phyloP scores from a whole-genome alignment of 2,113 vertebrate genomes.

The Platanista minor region DNA sequence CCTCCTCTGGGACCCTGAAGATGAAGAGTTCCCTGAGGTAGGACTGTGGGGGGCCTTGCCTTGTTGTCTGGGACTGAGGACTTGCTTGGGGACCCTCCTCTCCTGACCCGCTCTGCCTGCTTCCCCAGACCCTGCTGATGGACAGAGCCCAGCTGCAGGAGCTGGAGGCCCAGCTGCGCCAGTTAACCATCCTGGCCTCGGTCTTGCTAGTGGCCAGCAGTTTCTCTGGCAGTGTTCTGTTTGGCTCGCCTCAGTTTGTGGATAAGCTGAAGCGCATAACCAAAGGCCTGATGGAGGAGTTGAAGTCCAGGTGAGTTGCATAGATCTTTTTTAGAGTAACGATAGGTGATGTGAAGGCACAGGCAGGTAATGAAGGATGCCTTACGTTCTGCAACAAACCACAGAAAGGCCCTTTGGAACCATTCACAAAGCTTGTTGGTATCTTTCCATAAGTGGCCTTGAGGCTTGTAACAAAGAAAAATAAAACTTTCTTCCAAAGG shows the following conservation, averaged over 20 bases:
- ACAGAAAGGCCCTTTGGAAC: background rate
- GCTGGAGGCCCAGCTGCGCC: slow-evolving; percentile 67
- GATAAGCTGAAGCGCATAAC: slow-evolving; percentile 81
- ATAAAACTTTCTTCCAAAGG: background rate
- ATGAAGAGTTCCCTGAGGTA: slow-evolving; percentile 84
- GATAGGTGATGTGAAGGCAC: no score
- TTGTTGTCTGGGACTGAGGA: fast-evolving
- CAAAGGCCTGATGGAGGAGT: slow-evolving; percentile 80
- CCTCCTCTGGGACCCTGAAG: slow-evolving; percentile 80
- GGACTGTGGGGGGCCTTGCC: background rate
- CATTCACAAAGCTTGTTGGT: background rate
- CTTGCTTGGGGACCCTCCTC: fast-evolving
- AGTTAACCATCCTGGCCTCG: slow-evolving; percentile 78
- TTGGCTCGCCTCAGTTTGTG: slow-evolving; percentile 81
- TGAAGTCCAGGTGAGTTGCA: slow-evolving; percentile 80
- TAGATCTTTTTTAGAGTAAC: background rate
- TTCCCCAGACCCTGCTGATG: slow-evolving; percentile 77
- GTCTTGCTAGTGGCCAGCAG: slow-evolving; percentile 81
- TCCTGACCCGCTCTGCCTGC: background rate
- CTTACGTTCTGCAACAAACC: background rate
- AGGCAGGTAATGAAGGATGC: no score
- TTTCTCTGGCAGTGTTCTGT: slow-evolving; percentile 72
- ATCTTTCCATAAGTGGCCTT: background rate
- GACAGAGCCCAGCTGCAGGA: slow-evolving; percentile 78
- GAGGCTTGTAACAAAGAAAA: background rate